Evolutionary conservation across 2,113 vertebrate genomes (phyloP).

Genomic region (Piprites chloris): DNA sequence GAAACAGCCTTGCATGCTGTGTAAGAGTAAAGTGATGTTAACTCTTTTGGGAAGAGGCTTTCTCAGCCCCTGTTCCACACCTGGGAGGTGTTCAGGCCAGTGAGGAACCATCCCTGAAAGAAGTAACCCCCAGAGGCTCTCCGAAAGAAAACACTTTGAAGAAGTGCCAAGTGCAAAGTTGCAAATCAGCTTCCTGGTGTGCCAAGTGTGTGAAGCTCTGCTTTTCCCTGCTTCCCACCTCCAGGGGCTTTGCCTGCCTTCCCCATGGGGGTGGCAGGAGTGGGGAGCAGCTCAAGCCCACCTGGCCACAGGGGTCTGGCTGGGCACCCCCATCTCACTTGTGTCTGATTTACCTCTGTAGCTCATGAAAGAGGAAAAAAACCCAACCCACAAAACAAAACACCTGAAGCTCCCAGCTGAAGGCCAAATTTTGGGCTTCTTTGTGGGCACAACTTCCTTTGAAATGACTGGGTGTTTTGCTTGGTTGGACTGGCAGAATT

Average conservation of each 20-base stretch:
- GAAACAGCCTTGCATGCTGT: background rate
- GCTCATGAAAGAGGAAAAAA: background rate
- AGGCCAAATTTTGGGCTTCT: background rate
- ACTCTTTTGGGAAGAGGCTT: background rate
- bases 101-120: background rate
- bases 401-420: fast-evolving
- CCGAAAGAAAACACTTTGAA: constrained; percentile 1
- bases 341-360: background rate
- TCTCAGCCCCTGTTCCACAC: background rate
- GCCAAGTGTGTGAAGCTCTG: background rate
- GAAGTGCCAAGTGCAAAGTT: constrained; percentile 22
- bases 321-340: fast-evolving
- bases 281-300: background rate
- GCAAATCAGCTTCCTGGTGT: background rate
- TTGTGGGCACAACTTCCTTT: background rate
- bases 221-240: background rate
- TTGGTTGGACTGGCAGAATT: background rate
- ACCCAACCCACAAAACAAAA: background rate
- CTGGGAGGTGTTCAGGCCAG: background rate
- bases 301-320: background rate
- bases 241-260: background rate
- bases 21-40: background rate
- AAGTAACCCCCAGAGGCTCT: background rate
- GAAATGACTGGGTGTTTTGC: background rate
- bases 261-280: fast-evolving